A percentile compares a stretch with the other conserved stretches of the same genome.
Evolutionary conservation across 2,888 invertebrate species (phyloP).

Genomic region (Cremastinae sp.): DNA sequence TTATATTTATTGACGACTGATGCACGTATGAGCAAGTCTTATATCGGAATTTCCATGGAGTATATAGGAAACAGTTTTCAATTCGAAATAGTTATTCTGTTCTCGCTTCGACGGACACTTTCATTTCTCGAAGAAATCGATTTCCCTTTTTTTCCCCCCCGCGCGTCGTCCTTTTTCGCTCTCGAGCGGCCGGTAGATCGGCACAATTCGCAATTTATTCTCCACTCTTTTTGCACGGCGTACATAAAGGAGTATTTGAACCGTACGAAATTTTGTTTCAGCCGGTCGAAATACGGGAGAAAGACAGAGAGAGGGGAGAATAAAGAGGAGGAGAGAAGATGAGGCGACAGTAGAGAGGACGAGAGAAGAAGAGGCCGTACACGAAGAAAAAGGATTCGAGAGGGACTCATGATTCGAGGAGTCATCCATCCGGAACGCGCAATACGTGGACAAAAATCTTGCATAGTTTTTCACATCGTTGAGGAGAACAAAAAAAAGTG

Average conservation of each 20-base stretch:
- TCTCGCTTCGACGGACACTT: slow-evolving; percentile 12
- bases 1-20: neutral
- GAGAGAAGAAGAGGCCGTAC: slow-evolving; percentile 29
- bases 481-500: slow-evolving; percentile 11
- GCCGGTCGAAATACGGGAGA: slow-evolving; percentile 16
- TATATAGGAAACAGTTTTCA: slow-evolving; percentile 25
- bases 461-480: slow-evolving; percentile 41
- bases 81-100: slow-evolving; percentile 29
- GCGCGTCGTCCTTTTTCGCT: slow-evolving; percentile 13
- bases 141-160: slow-evolving; percentile 10
- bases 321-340: neutral
- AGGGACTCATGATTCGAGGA: slow-evolving; percentile 29
- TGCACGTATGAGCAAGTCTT: neutral
- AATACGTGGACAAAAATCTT: slow-evolving; percentile 45
- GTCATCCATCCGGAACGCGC: slow-evolving; percentile 27
- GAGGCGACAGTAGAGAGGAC: neutral
- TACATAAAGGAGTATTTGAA: slow-evolving; percentile 47
- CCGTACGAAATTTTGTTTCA: slow-evolving; percentile 42
- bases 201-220: slow-evolving; percentile 16
- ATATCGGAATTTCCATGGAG: slow-evolving; percentile 6
- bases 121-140: slow-evolving; percentile 26
- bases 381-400: slow-evolving; percentile 23
- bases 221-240: slow-evolving; percentile 8
- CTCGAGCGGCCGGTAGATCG: neutral
- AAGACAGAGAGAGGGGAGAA: neutral